Evolutionary conservation across 2,888 invertebrate species (phyloP).

Genomic region (Odiellus spinosus): DNA sequence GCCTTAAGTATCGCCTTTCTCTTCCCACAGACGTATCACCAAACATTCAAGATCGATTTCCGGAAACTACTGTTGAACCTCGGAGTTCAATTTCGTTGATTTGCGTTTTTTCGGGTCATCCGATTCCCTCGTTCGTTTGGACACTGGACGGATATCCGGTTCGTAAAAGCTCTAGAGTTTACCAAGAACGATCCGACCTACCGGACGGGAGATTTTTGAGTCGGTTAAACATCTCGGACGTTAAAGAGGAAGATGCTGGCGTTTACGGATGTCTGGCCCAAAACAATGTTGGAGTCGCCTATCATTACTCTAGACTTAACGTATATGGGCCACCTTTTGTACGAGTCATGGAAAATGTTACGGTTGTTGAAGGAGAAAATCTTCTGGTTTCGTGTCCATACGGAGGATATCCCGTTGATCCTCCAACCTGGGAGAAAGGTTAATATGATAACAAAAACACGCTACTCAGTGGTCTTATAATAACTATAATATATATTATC

Average conservation of each 20-base stretch:
- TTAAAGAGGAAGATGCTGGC: conserved; percentile 26
- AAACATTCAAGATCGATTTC: conserved; percentile 53
- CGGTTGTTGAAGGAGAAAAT: conserved; percentile 61
- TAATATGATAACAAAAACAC: neutral
- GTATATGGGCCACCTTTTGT: conserved; percentile 35
- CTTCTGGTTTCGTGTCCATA: conserved; percentile 63
- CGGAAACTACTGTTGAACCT: conserved; percentile 77
- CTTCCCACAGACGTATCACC: conserved; percentile 27
- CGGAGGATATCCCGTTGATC: conserved; percentile 66
- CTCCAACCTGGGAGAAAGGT: conserved; percentile 64
- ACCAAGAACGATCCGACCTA: conserved; percentile 24
- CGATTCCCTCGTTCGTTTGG: conserved; percentile 20
- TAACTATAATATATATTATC: neutral
- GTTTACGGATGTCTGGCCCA: conserved; percentile 27
- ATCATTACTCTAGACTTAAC: conserved; percentile 25
- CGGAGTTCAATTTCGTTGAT: conserved; percentile 74
- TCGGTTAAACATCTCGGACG: conserved; percentile 28
- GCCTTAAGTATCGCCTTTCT: neutral
- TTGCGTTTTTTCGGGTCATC: conserved; percentile 19
- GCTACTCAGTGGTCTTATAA: neutral
- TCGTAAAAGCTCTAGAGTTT: conserved; percentile 21
- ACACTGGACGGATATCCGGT: conserved; percentile 24
- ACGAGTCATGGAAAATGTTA: conserved; percentile 36
- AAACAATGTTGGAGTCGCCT: conserved; percentile 25
- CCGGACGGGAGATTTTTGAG: conserved; percentile 27